Conservation (phyloP, 2,113 vertebrate genomes). For the Pithys albifrons region DNA sequence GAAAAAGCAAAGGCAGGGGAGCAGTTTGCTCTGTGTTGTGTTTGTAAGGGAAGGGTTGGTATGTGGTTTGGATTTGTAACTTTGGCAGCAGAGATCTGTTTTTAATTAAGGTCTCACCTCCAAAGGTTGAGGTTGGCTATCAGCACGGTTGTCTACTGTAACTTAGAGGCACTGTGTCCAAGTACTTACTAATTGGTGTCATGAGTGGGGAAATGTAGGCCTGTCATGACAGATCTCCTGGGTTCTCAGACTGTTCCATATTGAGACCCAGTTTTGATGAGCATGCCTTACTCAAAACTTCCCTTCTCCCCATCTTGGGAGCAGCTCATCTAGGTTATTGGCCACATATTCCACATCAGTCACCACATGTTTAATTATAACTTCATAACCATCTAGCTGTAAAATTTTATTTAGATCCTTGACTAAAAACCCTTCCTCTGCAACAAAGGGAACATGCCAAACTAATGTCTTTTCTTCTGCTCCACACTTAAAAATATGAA, state of each 20-base stretch:
- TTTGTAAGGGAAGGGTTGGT: not conserved
- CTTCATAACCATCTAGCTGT: not conserved
- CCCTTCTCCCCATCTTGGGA: not conserved
- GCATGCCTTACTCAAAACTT: not conserved
- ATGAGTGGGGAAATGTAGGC: not conserved
- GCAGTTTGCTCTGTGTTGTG: not conserved
- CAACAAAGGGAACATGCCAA: not conserved
- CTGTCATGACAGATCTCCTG: not conserved
- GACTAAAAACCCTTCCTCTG: not conserved
- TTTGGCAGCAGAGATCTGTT: not conserved
- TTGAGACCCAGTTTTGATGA: not conserved
- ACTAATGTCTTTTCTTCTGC: constrained; percentile 41
- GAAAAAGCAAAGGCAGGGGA: not conserved
- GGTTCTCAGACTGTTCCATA: not conserved
- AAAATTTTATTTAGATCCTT: not conserved
- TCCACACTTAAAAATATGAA: constrained; percentile 4
- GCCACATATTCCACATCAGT: not conserved
- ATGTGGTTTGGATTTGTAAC: not conserved
- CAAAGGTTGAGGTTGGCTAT: not conserved
- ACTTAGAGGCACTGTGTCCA: not conserved
- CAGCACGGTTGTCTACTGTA: not conserved
- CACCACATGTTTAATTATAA: not conserved
- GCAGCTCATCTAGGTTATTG: not conserved
- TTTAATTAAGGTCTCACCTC: not conserved
- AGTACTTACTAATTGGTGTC: not conserved